phyloP scores from a whole-genome alignment of 2,113 vertebrate species.

The Laticauda colubrina region DNA sequence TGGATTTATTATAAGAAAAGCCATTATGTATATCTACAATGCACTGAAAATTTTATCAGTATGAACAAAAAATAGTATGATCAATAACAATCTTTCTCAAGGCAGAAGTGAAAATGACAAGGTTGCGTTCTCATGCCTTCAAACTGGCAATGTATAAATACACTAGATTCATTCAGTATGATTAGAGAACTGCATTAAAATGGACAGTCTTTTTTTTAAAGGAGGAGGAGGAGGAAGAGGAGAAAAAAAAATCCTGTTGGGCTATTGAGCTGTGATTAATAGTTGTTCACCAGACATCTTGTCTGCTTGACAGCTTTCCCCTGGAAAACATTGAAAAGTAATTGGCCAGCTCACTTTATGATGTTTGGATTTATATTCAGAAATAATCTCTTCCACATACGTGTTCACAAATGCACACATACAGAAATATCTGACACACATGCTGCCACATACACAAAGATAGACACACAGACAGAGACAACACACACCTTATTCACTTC shows the following conservation, averaged over 20 bases:
- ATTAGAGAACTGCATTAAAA: not conserved
- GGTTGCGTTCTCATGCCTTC: not conserved
- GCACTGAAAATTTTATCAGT: not conserved
- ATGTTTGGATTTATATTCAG: slow-evolving; percentile 9
- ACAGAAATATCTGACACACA: not conserved
- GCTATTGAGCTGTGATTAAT: slow-evolving; percentile 13
- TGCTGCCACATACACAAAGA: not conserved
- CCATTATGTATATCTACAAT: not conserved
- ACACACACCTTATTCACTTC: too few relatives aligned
- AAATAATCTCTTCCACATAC: slow-evolving; percentile 5
- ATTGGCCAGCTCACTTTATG: not conserved
- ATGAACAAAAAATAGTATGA: not conserved
- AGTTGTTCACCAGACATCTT: not conserved
- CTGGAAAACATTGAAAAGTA: slow-evolving; percentile 7
- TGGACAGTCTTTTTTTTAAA: not conserved
- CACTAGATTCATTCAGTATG: not conserved
- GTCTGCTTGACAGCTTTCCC: slow-evolving; percentile 7
- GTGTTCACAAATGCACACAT: not conserved
- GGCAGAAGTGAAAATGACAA: not conserved
- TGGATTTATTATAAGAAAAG: not conserved
- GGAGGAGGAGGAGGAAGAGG: not conserved
- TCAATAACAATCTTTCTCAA: not conserved
- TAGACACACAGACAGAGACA: not conserved
- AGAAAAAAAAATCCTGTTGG: not conserved
- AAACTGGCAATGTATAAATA: not conserved